Evolutionary conservation across 2,113 vertebrate genomes (phyloP).

Genomic region (Tor tambroides): DNA sequence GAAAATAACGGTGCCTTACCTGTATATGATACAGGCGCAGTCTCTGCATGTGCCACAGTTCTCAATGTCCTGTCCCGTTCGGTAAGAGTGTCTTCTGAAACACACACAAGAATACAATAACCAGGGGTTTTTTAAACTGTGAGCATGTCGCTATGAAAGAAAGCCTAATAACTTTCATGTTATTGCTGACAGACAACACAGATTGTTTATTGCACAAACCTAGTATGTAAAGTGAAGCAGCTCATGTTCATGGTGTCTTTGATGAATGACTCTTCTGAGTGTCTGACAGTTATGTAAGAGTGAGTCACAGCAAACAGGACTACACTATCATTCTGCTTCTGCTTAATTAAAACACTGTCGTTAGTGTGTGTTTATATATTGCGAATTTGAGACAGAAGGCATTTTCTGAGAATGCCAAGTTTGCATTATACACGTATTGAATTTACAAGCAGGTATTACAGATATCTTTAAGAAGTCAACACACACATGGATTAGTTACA

Average conservation of each 20-base stretch:
- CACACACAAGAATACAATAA: slow-evolving; percentile 59
- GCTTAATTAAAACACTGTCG: slow-evolving; percentile 23
- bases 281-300: slow-evolving; percentile 25
- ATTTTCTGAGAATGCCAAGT: not conserved
- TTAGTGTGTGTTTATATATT: not conserved
- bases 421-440: not conserved
- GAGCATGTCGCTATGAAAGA: not conserved
- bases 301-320: slow-evolving; percentile 33
- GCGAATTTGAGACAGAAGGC: not conserved
- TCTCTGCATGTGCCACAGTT: slow-evolving; percentile 89
- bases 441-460: not conserved
- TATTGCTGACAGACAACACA: not conserved
- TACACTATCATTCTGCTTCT: slow-evolving; percentile 16
- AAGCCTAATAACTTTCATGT: not conserved
- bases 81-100: slow-evolving; percentile 83
- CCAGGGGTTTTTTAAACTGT: not conserved
- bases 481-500: not conserved
- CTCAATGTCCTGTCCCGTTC: slow-evolving; percentile 86
- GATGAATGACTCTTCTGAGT: slow-evolving; percentile 20
- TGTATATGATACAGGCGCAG: slow-evolving; percentile 90
- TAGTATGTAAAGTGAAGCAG: not conserved
- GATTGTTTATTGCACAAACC: not conserved
- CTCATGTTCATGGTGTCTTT: not conserved
- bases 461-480: not conserved
- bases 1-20: slow-evolving; percentile 67